Evolutionary conservation across 2,113 vertebrate species (phyloP).

Genomic region (Excalfactoria chinensis): DNA sequence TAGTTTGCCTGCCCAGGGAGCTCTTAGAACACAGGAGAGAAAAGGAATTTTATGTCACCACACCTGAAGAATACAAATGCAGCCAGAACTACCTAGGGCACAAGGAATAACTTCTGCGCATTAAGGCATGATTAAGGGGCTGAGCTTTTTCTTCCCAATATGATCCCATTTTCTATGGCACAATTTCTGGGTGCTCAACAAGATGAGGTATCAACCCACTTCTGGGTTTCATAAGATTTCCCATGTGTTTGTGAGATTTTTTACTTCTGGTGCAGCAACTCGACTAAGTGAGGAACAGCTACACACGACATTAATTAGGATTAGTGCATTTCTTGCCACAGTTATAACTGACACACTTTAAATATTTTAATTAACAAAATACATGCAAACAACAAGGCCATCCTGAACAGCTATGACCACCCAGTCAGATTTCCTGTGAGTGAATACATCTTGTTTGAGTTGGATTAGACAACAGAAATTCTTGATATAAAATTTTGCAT

Average conservation of each 20-base stretch:
- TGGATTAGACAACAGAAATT: not conserved
- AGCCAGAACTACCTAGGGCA: not conserved
- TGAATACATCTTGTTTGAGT: not conserved
- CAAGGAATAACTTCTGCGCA: not conserved
- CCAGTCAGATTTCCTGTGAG: not conserved
- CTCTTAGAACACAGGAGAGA: not conserved
- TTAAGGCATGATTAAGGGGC: not conserved
- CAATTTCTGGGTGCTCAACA: accelerated
- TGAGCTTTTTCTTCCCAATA: not conserved
- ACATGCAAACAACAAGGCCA: not conserved
- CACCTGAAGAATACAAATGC: not conserved
- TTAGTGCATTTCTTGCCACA: not conserved
- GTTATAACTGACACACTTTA: not conserved
- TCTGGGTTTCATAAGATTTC: not conserved
- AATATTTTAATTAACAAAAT: not conserved
- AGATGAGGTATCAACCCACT: not conserved
- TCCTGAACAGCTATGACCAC: not conserved
- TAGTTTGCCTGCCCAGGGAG: conserved; percentile 34
- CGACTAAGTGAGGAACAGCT: not conserved
- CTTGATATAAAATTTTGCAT: not conserved
- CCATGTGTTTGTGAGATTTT: not conserved
- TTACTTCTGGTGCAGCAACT: not conserved
- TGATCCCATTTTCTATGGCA: not conserved
- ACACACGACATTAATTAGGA: not conserved
- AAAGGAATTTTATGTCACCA: conserved; percentile 25